These are phyloP conservation scores for Miichthys miiuy DNA, from an alignment of 2,797 vertebrate genomes.

Conservation along the genomic window DNA sequence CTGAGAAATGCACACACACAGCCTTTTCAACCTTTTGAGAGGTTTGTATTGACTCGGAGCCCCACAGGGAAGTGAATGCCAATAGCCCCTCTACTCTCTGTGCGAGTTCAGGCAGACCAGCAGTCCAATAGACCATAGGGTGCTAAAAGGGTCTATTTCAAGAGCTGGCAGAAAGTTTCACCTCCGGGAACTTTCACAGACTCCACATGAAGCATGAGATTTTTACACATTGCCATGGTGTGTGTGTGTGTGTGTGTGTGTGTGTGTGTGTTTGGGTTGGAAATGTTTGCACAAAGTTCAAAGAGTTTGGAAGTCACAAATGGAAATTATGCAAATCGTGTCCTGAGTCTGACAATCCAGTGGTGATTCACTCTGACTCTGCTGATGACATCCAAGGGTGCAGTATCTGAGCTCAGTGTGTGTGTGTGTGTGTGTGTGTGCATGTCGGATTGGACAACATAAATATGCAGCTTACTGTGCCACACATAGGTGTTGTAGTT, in stretches of 20 bases:
- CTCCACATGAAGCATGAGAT: conserved; percentile 42
- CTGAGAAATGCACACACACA: conserved; percentile 33
- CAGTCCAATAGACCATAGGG: conserved; percentile 72
- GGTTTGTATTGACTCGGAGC: conserved; percentile 75
- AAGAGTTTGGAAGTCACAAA: conserved; percentile 63
- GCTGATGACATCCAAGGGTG: conserved; percentile 59
- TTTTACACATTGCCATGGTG: conserved; percentile 42
- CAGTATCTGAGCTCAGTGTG: conserved; percentile 20
- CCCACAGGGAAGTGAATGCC: conserved; percentile 67
- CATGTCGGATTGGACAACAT: background rate
- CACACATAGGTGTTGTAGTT: background rate
- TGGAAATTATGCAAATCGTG: conserved; percentile 62
- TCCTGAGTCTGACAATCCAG: conserved; percentile 47
- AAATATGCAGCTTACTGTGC: conserved; percentile 16
- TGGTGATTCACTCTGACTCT: conserved; percentile 50
- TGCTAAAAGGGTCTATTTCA: conserved; percentile 79
- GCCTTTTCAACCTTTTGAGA: conserved; percentile 60
- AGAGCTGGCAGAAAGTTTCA: conserved; percentile 68
- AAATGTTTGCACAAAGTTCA: conserved; percentile 63
- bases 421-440: conserved; percentile 4
- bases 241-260: background rate
- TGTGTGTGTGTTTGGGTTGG: conserved; percentile 10
- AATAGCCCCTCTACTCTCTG: conserved; percentile 63
- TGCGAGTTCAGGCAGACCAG: conserved; percentile 69
- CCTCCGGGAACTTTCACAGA: conserved; percentile 60